Conservation (phyloP, 2,797 vertebrate species). For the Eremophila alpestris region DNA sequence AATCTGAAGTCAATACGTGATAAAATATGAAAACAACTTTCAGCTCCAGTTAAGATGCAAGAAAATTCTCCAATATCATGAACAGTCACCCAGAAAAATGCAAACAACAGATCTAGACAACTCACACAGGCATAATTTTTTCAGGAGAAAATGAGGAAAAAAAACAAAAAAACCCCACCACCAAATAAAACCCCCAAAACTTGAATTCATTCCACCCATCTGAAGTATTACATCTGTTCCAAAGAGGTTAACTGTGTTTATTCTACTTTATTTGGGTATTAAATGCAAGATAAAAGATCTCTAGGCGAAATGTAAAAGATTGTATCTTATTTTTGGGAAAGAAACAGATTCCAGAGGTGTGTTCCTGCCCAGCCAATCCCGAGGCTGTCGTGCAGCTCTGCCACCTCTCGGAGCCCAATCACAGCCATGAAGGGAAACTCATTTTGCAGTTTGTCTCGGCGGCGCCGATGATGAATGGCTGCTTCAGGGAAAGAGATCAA, state of each 20-base stretch:
- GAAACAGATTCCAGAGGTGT: slow-evolving; percentile 88
- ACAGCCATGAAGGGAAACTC: not conserved
- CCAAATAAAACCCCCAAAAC: not conserved
- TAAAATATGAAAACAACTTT: slow-evolving; percentile 16
- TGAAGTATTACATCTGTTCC: not conserved
- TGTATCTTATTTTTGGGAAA: slow-evolving; percentile 52
- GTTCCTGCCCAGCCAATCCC: slow-evolving; percentile 80
- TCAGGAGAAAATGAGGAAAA: not conserved
- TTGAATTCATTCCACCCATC: not conserved
- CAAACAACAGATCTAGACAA: not conserved
- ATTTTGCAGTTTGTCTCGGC: slow-evolving; percentile 33
- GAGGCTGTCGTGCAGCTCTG: slow-evolving; percentile 32
- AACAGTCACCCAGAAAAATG: not conserved
- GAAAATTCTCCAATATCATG: not conserved
- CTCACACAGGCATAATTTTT: not conserved
- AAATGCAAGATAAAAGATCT: slow-evolving; percentile 43
- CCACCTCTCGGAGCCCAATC: slow-evolving; percentile 70
- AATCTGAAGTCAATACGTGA: not conserved
- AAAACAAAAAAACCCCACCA: not conserved
- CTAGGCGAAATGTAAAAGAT: not conserved
- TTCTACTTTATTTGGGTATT: slow-evolving; percentile 25
- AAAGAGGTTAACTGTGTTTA: slow-evolving; percentile 20
- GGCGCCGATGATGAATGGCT: slow-evolving; percentile 28
- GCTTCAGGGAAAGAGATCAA: slow-evolving; percentile 48
- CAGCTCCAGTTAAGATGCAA: not conserved